Base-by-base conservation (phyloP, 2,888 invertebrate genomes). In the Coenonympha glycerion region DNA sequence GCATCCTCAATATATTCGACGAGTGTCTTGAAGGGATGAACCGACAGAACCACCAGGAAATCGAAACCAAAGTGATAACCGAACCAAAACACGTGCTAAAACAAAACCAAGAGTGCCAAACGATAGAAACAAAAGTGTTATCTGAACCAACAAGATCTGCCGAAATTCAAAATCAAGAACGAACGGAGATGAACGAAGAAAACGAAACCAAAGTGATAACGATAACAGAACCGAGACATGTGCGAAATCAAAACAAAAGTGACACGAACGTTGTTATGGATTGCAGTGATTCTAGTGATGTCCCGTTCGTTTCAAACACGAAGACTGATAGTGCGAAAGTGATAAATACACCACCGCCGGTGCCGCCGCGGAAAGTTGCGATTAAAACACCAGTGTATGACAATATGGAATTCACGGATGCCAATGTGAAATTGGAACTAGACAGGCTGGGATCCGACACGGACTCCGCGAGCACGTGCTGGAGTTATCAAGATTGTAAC, bases 1-100 rank as follows among this genome's bases (percentile, higher is more conserved):
- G 86, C 62, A 84, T 88, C 56, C 71, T 88, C 24, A 79, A 88
- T 58, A 75, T 88, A 49, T 88, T 88, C 62, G 87, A 88, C 65
- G 79, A 86, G 65, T 88, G 86, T 59, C 63, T 88, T 30, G 78
- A 81, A 50, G 71, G 66, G n/a, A 80, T 84, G 75, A 69, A 62
- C 6, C 72, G 47, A 15, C 28, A 54, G 24, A 39, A 49, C n/a
- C n/a, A n/a, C n/a, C n/a, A n/a, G 13, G 56, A 60, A 53, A 54
- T 47, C 26, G 59, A 57, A 44, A 56, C 56, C 37, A 59, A 59
- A 55, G 52, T 49, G 40, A 52, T 57, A 41, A 46, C 41, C 49
- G 58, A 57, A 49, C 49, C 57, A 45, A 58, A 57, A 55, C 52
- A 52, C 56, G 56, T 55, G 53, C 49, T 56, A 15, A 53, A 47